These are phyloP conservation scores for Bombus sylvicola DNA, from an alignment of 1,140 invertebrate genomes.

Conservation along the genomic window DNA sequence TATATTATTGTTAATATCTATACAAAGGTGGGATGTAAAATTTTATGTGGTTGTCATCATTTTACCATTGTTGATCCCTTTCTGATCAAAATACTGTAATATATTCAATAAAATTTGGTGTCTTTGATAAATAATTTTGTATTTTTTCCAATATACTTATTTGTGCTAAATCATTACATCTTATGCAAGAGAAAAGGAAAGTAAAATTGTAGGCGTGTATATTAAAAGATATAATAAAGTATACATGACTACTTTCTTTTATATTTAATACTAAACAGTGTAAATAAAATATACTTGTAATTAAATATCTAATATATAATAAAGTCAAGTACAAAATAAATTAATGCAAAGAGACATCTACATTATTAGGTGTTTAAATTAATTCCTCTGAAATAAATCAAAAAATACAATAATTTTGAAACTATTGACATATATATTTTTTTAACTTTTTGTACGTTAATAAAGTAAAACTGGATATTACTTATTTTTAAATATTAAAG, in stretches of 20 bases:
- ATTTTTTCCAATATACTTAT: neutral
- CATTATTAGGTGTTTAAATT: no score
- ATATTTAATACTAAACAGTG: neutral
- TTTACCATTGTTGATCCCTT: conserved; percentile 52
- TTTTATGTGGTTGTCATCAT: conserved; percentile 55
- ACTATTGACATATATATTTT: neutral
- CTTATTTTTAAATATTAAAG: neutral
- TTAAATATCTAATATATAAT: neutral
- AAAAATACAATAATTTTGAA: neutral
- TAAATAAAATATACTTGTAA: neutral
- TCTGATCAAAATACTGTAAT: conserved; percentile 65
- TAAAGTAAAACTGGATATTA: no score
- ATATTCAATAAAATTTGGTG: conserved; percentile 74
- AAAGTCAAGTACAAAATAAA: conserved; percentile 13
- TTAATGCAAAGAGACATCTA: neutral
- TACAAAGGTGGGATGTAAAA: conserved; percentile 52
- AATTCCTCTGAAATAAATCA: neutral
- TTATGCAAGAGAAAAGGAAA: neutral
- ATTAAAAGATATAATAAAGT: neutral
- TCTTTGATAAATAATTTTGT: conserved; percentile 66
- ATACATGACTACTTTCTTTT: neutral
- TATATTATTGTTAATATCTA: conserved; percentile 74
- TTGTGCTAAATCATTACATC: neutral
- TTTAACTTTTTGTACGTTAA: neutral
- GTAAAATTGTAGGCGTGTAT: neutral